Evolutionary conservation across 2,797 vertebrate species (phyloP), one percentile per base, ranked within the genome.

Genomic region (Poeciliopsis turneri): DNA sequence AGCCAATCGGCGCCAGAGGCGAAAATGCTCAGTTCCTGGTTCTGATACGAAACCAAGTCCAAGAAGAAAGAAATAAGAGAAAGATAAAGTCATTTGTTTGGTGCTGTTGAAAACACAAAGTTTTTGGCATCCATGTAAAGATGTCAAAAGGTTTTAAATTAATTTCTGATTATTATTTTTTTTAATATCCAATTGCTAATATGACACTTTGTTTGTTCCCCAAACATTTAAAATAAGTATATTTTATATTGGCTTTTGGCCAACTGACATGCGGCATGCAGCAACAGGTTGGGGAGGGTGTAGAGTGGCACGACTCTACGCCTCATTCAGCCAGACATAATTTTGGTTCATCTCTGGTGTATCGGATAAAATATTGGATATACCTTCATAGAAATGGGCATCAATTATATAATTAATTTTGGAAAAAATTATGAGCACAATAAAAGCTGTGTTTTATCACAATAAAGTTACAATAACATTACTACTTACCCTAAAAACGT

Each of bases 1-100:
- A 39, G 53, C 89, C 83, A 85, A 77, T 73, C 13, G 41, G n/a
- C 30, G 47, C 53, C 36, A 70, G 59, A 74, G 51, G 55, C 0
- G 3, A 64, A 61, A 64, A 41, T 43, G 33, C 49, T 57, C 20
- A 12, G 20, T 68, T 68, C 18, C 64, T 2, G 9, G 2, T 41
- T 41, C 64, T 41, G 20, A 39, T 5, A 28, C 1, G 0, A 39
- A 71, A 70, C 5, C 30, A 33, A 41, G 18, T 53, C 11, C 41
- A 25, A 15, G 36, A 47, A 1, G 10, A 51, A 47, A 68, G 28
- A 12, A 68, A 55, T n/a, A 30, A 9, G 28, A 33, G 2, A 68
- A 41, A 10, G 64, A 68, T 68, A 25, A 39, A 68, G 36, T 68
- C 36, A 41, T 11, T 68, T 30, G 1, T 39, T 36, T 39, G 61